Percentiles rank a stretch among this genome's conserved stretches.
These are phyloP conservation scores for Arizona elegans DNA, from an alignment of 2,113 vertebrate species.

Conservation along the genomic window DNA sequence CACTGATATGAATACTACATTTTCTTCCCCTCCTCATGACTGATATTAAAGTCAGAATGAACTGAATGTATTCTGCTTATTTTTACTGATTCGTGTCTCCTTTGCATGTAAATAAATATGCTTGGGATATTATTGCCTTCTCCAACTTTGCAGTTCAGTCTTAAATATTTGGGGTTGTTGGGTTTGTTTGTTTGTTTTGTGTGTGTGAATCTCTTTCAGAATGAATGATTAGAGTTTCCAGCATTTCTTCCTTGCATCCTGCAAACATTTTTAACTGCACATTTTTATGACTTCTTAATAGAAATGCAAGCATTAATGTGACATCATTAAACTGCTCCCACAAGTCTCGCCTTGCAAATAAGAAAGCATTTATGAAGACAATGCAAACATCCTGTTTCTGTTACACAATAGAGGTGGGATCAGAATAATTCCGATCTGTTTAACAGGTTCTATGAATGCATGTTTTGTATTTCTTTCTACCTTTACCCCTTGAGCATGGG, in stretches of 20 bases:
- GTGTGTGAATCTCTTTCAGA: constrained; percentile 9
- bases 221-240: constrained; percentile 5
- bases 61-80: constrained; percentile 29
- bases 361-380: not conserved
- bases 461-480: not conserved
- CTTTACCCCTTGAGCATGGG: not conserved
- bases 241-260: not conserved
- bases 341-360: not conserved
- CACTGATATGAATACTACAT: constrained; percentile 33
- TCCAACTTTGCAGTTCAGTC: not conserved
- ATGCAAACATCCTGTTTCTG: fast-evolving
- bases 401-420: not conserved
- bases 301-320: not conserved
- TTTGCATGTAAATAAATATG: constrained; percentile 30
- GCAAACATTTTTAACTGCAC: constrained; percentile 3
- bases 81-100: constrained; percentile 35
- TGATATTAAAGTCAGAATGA: constrained; percentile 46
- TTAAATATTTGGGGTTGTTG: not conserved
- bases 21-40: constrained; percentile 35
- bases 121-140: constrained; percentile 34
- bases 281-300: constrained; percentile 8
- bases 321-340: not conserved
- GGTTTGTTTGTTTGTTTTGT: not conserved
- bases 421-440: not conserved
- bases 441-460: not conserved